Base-by-base conservation (phyloP, 2,113 vertebrate species). In the Dunckerocampus dactyliophorus region DNA sequence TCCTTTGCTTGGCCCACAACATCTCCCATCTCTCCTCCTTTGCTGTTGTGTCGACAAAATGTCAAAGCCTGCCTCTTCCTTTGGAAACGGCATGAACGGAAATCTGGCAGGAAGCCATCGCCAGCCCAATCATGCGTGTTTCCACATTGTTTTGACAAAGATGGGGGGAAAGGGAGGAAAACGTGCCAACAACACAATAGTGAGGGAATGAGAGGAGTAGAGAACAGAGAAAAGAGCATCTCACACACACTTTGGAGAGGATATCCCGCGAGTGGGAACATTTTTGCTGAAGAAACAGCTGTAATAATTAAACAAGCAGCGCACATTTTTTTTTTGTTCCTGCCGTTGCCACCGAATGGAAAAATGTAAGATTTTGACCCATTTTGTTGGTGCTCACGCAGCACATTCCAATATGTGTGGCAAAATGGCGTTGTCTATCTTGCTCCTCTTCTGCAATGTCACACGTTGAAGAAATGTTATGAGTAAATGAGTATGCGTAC, bases 271-370 rank as follows among this genome's bases (percentile, higher is more conserved):
- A 77, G 75, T 73, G 65, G 52, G 56, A 59, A 63, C 43, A 68
- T 84, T 72, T 82, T 17, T 75, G 64, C 75, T 70, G 73, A 81
- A 74, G 77, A 71, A 66, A 80, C 70, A 47, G 67, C 63, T 66
- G 68, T 71, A 59, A 53, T 69, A 72, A 82, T 65, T 65, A 71
- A 72, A 74, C 61, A 11, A 2, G 61, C 52, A 39, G 62, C 0
- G 6, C 13, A 4, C 31, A 39, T 62, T 62, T 37, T 31, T 62
- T 59, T 59, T 57, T 65, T 60, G 76, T 57, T 13, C 39, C 67
- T 17, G 67, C 65, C 71, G 56, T 65, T 63, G 66, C 70, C 63
- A 72, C 67, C 69, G 67, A 73, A 82, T 69, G 59, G 70, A 62
- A 43, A 77, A 3, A 48, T n/a, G n/a, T n/a, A n/a, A n/a, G n/a